phyloP scores from a whole-genome alignment of 1,140 invertebrate species.

The Macrobrachium rosenbergii region DNA sequence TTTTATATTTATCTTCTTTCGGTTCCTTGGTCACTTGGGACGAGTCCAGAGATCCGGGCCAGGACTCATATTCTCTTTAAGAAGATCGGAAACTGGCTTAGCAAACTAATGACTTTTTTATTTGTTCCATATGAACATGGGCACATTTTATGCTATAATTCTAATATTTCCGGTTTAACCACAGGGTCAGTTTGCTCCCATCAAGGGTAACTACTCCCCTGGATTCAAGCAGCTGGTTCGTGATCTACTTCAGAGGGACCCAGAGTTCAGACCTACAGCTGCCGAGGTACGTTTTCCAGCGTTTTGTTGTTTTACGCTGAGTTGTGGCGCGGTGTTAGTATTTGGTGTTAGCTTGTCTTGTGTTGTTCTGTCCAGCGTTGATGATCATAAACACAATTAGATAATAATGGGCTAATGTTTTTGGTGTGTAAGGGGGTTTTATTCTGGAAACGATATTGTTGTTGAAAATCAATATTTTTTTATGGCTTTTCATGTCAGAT shows the following conservation, averaged over 20 bases:
- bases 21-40: too few relatives aligned
- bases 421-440: too few relatives aligned
- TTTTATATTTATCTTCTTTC: too few relatives aligned
- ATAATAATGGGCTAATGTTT: too few relatives aligned
- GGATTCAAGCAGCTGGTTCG: conserved; percentile 77
- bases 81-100: too few relatives aligned
- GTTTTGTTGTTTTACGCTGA: background rate
- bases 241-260: conserved; percentile 78
- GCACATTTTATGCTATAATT: background rate
- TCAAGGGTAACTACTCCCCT: conserved; percentile 78
- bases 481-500: too few relatives aligned
- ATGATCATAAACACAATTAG: too few relatives aligned
- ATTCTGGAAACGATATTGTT: too few relatives aligned
- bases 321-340: background rate
- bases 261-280: conserved; percentile 77
- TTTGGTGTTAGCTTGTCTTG: background rate
- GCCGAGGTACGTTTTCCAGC: conserved; percentile 72
- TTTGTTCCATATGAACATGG: background rate
- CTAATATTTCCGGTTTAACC: background rate
- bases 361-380: background rate
- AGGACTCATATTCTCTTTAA: too few relatives aligned
- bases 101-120: background rate
- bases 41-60: too few relatives aligned
- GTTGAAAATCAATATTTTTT: too few relatives aligned
- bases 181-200: conserved; percentile 74